These are phyloP conservation scores for Apodemus agrarius DNA, from an alignment of 2,797 vertebrate species.

Conservation along the genomic window DNA sequence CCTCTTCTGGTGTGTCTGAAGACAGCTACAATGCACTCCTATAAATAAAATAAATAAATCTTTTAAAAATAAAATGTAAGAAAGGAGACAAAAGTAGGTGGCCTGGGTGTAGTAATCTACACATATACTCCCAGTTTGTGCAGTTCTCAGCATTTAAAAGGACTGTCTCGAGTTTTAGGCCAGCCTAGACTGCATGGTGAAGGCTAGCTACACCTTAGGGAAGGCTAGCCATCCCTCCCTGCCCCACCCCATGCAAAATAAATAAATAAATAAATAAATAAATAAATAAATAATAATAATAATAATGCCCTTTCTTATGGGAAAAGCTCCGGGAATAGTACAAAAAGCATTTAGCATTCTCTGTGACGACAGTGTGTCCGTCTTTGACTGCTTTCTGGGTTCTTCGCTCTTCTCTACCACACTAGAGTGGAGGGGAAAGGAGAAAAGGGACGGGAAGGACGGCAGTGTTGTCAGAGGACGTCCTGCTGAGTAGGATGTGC, in stretches of 20 bases:
- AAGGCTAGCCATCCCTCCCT: too few species aligned
- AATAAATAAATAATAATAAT: neutral
- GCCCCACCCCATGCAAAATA: neutral
- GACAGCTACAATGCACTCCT: too few species aligned
- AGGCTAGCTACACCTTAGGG: too few species aligned
- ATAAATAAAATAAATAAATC: too few species aligned
- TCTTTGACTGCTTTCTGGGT: neutral
- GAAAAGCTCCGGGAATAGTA: conserved; percentile 13
- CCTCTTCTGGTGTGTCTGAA: too few species aligned
- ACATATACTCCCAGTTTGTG: too few species aligned
- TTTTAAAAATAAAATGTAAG: too few species aligned
- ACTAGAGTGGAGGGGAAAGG: neutral
- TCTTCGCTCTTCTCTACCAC: neutral
- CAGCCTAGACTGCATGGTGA: too few species aligned
- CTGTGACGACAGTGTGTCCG: neutral
- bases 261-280: neutral
- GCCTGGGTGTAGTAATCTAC: too few species aligned
- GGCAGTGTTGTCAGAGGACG: neutral
- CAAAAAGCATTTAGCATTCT: conserved; percentile 34
- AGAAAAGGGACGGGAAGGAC: neutral
- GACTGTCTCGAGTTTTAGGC: too few species aligned
- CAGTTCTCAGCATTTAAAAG: too few species aligned
- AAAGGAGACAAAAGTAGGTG: neutral
- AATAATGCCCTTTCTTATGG: neutral
- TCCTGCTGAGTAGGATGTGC: neutral